phyloP scores from a whole-genome alignment of 1,140 invertebrate genomes.

The Temnothorax longispinosus region DNA sequence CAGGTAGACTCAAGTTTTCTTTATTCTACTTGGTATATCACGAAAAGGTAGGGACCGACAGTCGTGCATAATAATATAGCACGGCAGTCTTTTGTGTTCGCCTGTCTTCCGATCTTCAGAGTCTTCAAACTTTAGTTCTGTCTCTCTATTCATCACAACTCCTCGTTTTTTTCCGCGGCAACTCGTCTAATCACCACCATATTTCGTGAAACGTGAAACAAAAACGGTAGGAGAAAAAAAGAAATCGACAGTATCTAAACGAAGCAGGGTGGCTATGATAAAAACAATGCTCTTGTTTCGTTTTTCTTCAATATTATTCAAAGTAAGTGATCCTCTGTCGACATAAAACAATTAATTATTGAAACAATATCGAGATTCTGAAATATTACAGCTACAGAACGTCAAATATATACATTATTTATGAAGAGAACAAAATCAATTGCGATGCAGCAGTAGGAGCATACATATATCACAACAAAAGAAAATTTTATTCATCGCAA shows the following conservation, averaged over 20 bases:
- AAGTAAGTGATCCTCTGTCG: not conserved
- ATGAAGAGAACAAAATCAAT: not conserved
- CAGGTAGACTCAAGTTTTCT: slow-evolving; percentile 52
- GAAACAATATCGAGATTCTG: not conserved
- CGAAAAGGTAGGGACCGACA: slow-evolving; percentile 41
- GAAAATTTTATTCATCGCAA: not conserved
- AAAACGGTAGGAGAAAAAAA: not conserved
- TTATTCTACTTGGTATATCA: slow-evolving; percentile 57
- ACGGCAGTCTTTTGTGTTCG: slow-evolving; percentile 57
- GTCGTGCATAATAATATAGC: slow-evolving; percentile 51
- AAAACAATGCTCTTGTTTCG: not conserved
- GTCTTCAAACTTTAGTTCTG: slow-evolving; percentile 32
- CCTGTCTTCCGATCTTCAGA: slow-evolving; percentile 31
- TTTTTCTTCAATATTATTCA: not conserved
- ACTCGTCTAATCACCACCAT: slow-evolving; percentile 66
- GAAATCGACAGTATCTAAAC: not conserved
- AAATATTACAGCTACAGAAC: not conserved
- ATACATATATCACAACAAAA: not conserved
- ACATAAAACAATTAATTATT: not conserved
- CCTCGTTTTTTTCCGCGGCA: not conserved
- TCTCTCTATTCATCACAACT: not conserved
- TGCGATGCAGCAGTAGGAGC: not conserved
- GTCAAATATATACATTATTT: not conserved
- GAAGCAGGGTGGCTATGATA: not conserved
- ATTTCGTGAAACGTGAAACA: slow-evolving; percentile 55